These are phyloP conservation scores for Sciurus niger DNA, from an alignment of 2,113 vertebrate species.

Conservation along the genomic window DNA sequence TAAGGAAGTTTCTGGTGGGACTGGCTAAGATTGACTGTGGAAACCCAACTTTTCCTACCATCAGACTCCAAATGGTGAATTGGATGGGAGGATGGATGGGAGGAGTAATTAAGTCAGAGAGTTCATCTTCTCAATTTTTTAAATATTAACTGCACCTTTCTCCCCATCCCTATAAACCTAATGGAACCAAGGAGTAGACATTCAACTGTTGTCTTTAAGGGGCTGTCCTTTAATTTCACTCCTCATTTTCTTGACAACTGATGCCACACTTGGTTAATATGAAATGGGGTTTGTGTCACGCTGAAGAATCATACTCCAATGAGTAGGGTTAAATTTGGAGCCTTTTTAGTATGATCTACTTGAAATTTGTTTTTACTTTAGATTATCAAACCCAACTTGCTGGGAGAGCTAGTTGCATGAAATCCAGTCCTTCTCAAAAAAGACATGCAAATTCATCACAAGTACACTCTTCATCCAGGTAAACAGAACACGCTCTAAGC, in stretches of 20 bases:
- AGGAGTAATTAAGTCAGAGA: not conserved
- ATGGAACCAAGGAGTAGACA: not conserved
- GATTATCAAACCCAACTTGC: not conserved
- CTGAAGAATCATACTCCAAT: not conserved
- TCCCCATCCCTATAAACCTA: not conserved
- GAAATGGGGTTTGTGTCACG: not conserved
- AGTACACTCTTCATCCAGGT: not conserved
- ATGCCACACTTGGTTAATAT: not conserved
- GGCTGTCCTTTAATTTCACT: not conserved
- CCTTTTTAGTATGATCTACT: constrained; percentile 3
- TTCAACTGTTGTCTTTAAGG: not conserved
- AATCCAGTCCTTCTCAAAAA: not conserved
- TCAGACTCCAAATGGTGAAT: not conserved
- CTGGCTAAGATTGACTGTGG: not conserved
- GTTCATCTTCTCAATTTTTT: not conserved
- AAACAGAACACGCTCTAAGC: not conserved
- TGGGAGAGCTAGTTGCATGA: not conserved
- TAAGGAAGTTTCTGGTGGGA: not conserved
- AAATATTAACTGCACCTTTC: not conserved
- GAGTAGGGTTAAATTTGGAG: not conserved
- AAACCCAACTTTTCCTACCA: not conserved
- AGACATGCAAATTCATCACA: not conserved
- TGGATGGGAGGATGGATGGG: too few species aligned
- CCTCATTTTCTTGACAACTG: not conserved
- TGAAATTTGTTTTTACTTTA: constrained; percentile 46